These are phyloP conservation scores for Macrophya annulata DNA, from an alignment of 2,888 invertebrate species.

Conservation along the genomic window DNA sequence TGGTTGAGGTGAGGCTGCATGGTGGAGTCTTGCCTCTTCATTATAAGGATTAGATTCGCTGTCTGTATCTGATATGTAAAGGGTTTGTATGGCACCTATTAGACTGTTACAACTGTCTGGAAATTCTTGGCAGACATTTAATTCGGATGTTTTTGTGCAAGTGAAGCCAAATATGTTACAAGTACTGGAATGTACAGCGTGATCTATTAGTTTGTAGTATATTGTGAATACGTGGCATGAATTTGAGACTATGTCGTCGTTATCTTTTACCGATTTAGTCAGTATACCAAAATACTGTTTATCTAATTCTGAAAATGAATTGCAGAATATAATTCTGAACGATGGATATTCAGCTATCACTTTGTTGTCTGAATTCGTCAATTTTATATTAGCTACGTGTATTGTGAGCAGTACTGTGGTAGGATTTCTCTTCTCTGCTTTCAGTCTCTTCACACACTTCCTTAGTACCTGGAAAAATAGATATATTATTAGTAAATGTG, in stretches of 20 bases:
- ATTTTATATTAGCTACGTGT: conserved; percentile 88
- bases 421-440: conserved; percentile 93
- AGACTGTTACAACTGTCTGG: conserved; percentile 90
- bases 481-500: conserved; percentile 5
- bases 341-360: conserved; percentile 93
- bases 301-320: conserved; percentile 94
- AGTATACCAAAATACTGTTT: conserved; percentile 96
- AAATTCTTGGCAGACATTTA: conserved; percentile 93
- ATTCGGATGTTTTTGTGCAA: conserved; percentile 90
- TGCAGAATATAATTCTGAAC: conserved; percentile 93
- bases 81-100: conserved; percentile 82
- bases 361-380: conserved; percentile 90
- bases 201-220: conserved; percentile 92
- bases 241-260: conserved; percentile 86
- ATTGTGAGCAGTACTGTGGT: conserved; percentile 93
- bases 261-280: conserved; percentile 86
- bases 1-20: conserved; percentile 87
- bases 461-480: conserved; percentile 85
- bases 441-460: conserved; percentile 92
- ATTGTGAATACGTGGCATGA: conserved; percentile 98
- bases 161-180: conserved; percentile 92
- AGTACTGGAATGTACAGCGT: conserved; percentile 89
- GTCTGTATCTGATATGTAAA: conserved; percentile 79
- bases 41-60: conserved; percentile 70
- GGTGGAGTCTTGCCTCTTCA: conserved; percentile 64